Evolutionary conservation across 2,113 vertebrate species (phyloP).

Genomic region (Falco punctatus): DNA sequence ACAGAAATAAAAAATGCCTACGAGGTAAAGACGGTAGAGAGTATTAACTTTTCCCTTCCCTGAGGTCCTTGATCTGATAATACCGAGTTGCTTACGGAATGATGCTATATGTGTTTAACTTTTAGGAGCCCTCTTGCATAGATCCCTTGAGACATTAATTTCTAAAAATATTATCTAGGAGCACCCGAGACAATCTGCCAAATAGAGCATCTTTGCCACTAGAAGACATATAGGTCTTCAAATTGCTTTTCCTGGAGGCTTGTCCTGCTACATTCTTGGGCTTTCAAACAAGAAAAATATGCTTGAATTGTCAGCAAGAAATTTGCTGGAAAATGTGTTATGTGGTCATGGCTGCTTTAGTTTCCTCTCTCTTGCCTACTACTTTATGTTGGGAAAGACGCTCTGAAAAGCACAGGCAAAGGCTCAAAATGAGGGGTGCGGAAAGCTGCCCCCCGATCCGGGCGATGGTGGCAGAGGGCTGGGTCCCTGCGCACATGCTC

Average conservation of each 20-base stretch:
- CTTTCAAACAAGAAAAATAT: not conserved
- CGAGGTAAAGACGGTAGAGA: not conserved
- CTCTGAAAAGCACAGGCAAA: not conserved
- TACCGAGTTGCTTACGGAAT: not conserved
- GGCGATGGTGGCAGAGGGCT: not conserved
- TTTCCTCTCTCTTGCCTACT: not conserved
- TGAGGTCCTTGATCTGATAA: not conserved
- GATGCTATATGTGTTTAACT: not conserved
- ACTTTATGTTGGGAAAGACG: not conserved
- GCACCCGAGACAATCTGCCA: not conserved
- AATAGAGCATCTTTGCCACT: not conserved
- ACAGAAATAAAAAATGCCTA: not conserved
- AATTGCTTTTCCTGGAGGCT: not conserved
- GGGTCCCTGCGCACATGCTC: not conserved
- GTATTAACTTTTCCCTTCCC: not conserved
- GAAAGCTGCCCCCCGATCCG: not conserved
- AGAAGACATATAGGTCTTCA: not conserved
- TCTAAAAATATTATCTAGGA: not conserved
- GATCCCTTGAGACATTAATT: not conserved
- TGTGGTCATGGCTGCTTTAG: rapidly evolving
- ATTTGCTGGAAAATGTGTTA: not conserved
- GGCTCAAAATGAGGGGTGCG: not conserved
- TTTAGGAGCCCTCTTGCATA: not conserved
- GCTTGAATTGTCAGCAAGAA: not conserved
- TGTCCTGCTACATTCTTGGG: not conserved